phyloP scores from a whole-genome alignment of 2,888 invertebrate genomes.

The Priocnemis perturbator region DNA sequence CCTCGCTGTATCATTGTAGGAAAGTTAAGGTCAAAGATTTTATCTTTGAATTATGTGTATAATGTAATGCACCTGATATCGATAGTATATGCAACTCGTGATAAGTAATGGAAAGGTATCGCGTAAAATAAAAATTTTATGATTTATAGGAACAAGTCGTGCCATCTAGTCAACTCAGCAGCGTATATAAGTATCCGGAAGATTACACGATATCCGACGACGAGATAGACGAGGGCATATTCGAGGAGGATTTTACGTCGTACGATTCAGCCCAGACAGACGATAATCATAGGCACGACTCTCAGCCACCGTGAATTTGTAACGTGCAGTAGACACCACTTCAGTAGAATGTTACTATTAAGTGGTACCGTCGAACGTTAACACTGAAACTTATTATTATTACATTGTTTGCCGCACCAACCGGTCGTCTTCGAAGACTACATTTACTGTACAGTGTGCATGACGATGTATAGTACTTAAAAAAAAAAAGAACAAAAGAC shows the following conservation, averaged over 20 bases:
- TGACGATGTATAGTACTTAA: too few relatives aligned
- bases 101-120: too few relatives aligned
- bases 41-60: too few relatives aligned
- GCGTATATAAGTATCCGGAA: conserved; percentile 39
- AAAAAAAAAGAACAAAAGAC: too few relatives aligned
- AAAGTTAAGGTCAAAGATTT: too few relatives aligned
- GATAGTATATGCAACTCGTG: too few relatives aligned
- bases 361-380: conserved; percentile 15
- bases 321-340: conserved; percentile 15
- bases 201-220: conserved; percentile 41
- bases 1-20: too few relatives aligned
- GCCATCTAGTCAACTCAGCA: conserved; percentile 49
- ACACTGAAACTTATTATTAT: conserved; percentile 21
- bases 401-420: conserved; percentile 19
- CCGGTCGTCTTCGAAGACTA: conserved; percentile 8
- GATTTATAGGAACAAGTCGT: conserved; percentile 52
- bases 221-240: conserved; percentile 50
- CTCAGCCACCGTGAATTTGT: conserved; percentile 50
- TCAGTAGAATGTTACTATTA: conserved; percentile 29
- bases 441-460: too few relatives aligned
- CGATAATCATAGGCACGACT: conserved; percentile 36
- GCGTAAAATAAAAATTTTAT: neutral
- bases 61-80: too few relatives aligned
- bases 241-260: conserved; percentile 42
- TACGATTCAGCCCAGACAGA: conserved; percentile 18